Base-by-base conservation (phyloP, 2,888 invertebrate genomes). In the Spilarctia lutea region DNA sequence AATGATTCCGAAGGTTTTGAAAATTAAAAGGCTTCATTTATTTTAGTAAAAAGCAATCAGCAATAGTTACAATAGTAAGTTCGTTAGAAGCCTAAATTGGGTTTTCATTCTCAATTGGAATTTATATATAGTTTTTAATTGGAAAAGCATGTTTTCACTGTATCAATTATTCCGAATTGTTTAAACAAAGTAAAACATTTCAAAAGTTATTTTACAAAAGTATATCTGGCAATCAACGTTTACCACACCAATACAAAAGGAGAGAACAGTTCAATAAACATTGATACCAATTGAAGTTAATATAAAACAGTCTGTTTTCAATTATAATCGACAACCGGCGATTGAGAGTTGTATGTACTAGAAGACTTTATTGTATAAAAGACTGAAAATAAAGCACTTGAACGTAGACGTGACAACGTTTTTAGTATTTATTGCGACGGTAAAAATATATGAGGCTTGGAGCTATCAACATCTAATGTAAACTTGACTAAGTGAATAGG, bases 381-480 rank as follows among this genome's bases (percentile, higher is more conserved):
- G n/a, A 24, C 2, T n/a, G 56, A 35, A 75, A 63, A 76, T 77
- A 73, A 77, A 73, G 65, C 71, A 20, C 52, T 72, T 39, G 68
- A 18, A 75, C 71, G n/a, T 33, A 3, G n/a, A 52, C 24, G 68
- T 68, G 35, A 71, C 52, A 24, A 65, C 52, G 35, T 66, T 75
- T 65, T 35, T 65, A 72, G 60, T 75, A 78, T 83, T 83, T 81
- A 84, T 71, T 60, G 39, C 56, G 33, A 39, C 70, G 45, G 74
- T 85, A 77, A 83, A 83, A 76, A 71, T 45, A 73, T 67, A 75
- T 27, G 75, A 80, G 72, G 27, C 24, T 72, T 48, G 27, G 24
- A 67, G 48, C 67, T 71, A 75, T 78, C 75, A 77, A 74, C 75
- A 82, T 76, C 78, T 79, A 27, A 72, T 69, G 60, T 70, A 63